phyloP scores from a whole-genome alignment of 2,113 vertebrate species.

The Ellobius talpinus region DNA sequence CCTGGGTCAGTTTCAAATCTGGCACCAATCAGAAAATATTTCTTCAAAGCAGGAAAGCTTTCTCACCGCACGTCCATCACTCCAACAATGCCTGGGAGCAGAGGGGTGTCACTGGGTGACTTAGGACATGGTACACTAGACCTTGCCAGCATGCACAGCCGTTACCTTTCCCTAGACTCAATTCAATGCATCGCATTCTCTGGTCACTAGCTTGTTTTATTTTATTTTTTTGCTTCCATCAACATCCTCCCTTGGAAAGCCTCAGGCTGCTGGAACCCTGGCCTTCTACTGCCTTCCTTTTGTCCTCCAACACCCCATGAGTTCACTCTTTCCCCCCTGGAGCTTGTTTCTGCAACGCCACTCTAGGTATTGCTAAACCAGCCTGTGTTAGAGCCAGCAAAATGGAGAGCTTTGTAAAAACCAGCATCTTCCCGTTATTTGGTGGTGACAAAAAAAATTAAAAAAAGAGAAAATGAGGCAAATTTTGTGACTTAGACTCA shows the following conservation, averaged over 20 bases:
- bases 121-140: neutral
- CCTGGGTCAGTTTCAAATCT: constrained; percentile 44
- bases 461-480: neutral
- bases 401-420: neutral
- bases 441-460: neutral
- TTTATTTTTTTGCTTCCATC: neutral
- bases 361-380: neutral
- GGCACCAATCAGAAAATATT: constrained; percentile 47
- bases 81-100: neutral
- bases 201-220: neutral
- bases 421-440: neutral
- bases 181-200: neutral
- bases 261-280: too few relatives aligned
- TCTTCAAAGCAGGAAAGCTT: neutral
- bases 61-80: neutral
- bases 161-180: neutral
- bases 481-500: neutral
- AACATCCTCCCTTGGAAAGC: neutral
- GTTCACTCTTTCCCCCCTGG: neutral
- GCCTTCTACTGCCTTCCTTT: neutral
- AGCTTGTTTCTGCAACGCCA: neutral
- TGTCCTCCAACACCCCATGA: neutral
- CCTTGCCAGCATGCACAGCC: neutral
- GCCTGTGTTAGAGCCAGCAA: neutral
- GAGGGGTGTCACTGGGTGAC: neutral